A percentile compares a stretch with the other conserved stretches of the same genome.
Conservation (phyloP, 2,888 invertebrate genomes). For the Alentia gelatinosa region DNA sequence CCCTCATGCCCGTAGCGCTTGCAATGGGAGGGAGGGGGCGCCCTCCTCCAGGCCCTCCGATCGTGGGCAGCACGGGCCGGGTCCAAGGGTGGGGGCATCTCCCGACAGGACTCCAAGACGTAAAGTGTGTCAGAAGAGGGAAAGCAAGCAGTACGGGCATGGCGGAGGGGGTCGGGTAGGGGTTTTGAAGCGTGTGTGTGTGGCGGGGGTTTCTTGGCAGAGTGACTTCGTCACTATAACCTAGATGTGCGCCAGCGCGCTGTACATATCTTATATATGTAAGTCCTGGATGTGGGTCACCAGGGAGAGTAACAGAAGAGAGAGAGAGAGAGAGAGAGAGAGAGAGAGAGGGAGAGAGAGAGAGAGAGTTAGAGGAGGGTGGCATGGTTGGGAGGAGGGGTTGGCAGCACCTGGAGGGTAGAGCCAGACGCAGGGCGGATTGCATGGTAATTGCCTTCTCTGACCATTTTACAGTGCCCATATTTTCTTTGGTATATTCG, state of each 20-base stretch:
- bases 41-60: neutral
- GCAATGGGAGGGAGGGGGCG: too few species aligned
- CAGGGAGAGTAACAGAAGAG: neutral
- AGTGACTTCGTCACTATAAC: constrained; percentile 9
- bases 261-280: neutral
- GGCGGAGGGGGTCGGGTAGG: neutral
- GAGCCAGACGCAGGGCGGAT: too few species aligned
- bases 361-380: neutral
- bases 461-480: too few species aligned
- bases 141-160: too few species aligned
- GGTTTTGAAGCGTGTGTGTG: too few species aligned
- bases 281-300: neutral
- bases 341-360: neutral
- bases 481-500: too few species aligned
- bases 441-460: too few species aligned
- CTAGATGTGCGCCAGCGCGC: neutral
- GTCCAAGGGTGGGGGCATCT: neutral
- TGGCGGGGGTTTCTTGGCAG: constrained; percentile 28
- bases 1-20: too few species aligned
- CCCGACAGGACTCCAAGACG: too few species aligned
- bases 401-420: too few species aligned
- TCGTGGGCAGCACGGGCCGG: neutral
- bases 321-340: neutral
- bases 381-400: neutral
- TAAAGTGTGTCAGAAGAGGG: too few species aligned